Evolutionary conservation across 2,888 invertebrate genomes (phyloP).

Genomic region (Rhamnusium bicolor): DNA sequence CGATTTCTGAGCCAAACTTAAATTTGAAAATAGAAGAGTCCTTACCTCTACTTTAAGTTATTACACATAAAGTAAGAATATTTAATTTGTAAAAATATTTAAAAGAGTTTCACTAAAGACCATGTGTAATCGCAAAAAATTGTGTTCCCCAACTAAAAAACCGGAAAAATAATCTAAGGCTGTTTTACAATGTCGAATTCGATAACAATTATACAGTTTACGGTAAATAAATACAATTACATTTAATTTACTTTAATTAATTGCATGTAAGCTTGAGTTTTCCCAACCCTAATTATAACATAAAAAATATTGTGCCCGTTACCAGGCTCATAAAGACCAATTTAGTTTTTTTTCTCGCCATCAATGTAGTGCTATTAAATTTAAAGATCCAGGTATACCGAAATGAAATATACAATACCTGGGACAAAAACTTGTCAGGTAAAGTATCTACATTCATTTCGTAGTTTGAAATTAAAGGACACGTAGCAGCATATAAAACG

Average conservation of each 20-base stretch:
- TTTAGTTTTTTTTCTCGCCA: background rate
- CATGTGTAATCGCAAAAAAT: no score
- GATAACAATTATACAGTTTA: background rate
- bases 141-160: no score
- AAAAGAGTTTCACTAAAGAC: no score
- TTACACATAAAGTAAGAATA: no score
- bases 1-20: no score
- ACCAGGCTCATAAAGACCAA: background rate
- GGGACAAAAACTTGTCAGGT: slow-evolving; percentile 44
- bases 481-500: slow-evolving; percentile 53
- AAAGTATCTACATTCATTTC: slow-evolving; percentile 49
- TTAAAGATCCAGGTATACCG: slow-evolving; percentile 7
- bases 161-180: background rate
- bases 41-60: no score
- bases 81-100: no score
- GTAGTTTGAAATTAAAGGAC: slow-evolving; percentile 54
- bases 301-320: background rate
- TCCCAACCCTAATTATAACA: background rate
- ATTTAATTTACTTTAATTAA: background rate
- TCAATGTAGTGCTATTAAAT: background rate
- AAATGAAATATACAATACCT: slow-evolving; percentile 13
- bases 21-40: no score
- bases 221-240: background rate
- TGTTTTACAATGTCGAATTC: background rate
- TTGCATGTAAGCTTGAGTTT: background rate